These are phyloP conservation scores for Pycnomerus fuliginosus DNA, from an alignment of 2,888 invertebrate genomes.

Conservation along the genomic window DNA sequence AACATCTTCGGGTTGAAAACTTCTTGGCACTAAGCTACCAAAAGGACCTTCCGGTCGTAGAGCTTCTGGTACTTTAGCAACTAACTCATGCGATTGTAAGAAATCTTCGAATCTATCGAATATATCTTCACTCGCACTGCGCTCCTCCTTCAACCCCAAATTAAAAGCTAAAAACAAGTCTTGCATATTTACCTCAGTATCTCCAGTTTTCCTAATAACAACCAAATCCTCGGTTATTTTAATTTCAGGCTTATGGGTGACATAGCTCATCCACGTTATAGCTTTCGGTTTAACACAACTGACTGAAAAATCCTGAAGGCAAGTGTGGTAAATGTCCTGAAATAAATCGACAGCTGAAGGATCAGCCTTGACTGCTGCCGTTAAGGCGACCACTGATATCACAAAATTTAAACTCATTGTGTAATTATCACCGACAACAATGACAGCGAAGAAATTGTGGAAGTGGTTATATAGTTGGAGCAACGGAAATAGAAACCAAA, in stretches of 20 bases:
- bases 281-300: conserved; percentile 78
- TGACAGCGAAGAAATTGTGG: conserved; percentile 25
- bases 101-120: conserved; percentile 75
- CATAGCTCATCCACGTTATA: conserved; percentile 70
- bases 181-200: conserved; percentile 1
- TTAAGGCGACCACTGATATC: conserved; percentile 28
- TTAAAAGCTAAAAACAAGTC: not conserved
- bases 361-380: conserved; percentile 31
- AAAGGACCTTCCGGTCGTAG: conserved; percentile 59
- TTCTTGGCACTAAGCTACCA: conserved; percentile 63
- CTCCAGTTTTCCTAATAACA: conserved; percentile 63
- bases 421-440: conserved; percentile 26
- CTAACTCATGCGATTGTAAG: conserved; percentile 72
- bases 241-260: conserved; percentile 67
- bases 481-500: conserved; percentile 53
- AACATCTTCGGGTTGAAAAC: conserved; percentile 67
- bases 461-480: conserved; percentile 44
- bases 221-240: conserved; percentile 74
- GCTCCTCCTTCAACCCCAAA: conserved; percentile 49
- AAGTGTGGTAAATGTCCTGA: conserved; percentile 66
- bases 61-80: conserved; percentile 71
- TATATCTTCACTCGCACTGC: conserved; percentile 60
- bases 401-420: conserved; percentile 37
- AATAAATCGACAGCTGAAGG: conserved; percentile 64
- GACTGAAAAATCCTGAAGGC: conserved; percentile 67